Evolutionary conservation across 2,113 vertebrate species (phyloP), one percentile per base, ranked within the genome.

Genomic region (Lota lota): DNA sequence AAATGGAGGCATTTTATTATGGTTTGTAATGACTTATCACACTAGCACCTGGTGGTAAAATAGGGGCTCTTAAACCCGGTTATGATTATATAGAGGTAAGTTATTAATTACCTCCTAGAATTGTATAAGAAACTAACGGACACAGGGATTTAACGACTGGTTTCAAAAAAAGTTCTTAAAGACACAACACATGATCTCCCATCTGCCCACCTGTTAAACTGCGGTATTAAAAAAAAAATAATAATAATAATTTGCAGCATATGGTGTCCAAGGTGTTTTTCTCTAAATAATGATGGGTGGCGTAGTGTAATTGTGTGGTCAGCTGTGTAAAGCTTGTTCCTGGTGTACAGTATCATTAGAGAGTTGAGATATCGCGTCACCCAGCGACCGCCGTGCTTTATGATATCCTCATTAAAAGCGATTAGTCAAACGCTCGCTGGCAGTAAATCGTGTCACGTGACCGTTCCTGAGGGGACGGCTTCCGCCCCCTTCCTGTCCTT

Each of bases 191-290:
- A 75, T 79, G 69, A 24, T 73, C 72, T 74, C 64, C 78, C 68
- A 62, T 75, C 79, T 83, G 81, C 78, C 79, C 85, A 79, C 83
- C 82, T 85, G 87, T 76, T 78, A 10, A 47, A 75, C 70, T 4
- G 63, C 64, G 62, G 69, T 51, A 85, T 86, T 82, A 82, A 77
- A 70, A 47, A 47, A 40, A 40, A 1, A 40, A 11, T 10, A 5
- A 66, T 81, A 47, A 66, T 81, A 77, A 75, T 81, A 74, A 78
- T 71, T n/a, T 56, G 8, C 76, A 85, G 67, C 90, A 89, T 90
- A 87, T 88, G 88, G 84, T 74, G 65, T 76, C 24, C 64, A 87
- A 88, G 88, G 84, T 74, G 65, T 76, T 33, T 66, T 76, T 50
- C 19, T 56, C 53, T 56, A 67, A 4, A 66, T 71, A 66, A 77